A percentile compares a stretch with the other conserved stretches of the same genome.
Conservation (phyloP, 2,113 vertebrate species). For the Crotalus horridus region DNA sequence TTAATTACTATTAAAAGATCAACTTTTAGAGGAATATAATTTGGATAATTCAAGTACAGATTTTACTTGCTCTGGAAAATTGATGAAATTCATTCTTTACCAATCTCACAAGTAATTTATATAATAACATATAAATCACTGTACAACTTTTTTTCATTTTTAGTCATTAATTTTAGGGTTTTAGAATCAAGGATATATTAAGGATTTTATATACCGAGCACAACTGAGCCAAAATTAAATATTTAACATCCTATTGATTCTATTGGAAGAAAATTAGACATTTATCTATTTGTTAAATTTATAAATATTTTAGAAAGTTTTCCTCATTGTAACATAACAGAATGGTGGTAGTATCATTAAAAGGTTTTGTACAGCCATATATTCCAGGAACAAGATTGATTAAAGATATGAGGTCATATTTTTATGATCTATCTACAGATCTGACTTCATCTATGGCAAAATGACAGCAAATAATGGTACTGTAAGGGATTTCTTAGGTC, state of each 20-base stretch:
- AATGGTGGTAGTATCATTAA: background rate
- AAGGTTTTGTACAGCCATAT: slow-evolving; percentile 15
- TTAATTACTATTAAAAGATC: background rate
- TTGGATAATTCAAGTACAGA: background rate
- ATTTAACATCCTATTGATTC: background rate
- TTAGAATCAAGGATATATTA: background rate
- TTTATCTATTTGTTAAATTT: background rate
- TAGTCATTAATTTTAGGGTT: background rate
- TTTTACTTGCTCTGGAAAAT: background rate
- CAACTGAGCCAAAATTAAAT: background rate
- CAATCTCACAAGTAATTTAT: background rate
- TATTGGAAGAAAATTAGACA: background rate
- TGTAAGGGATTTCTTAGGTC: background rate
- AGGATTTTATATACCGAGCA: background rate
- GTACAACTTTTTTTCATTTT: slow-evolving; percentile 8
- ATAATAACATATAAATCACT: slow-evolving; percentile 2
- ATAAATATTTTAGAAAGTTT: slow-evolving; percentile 22
- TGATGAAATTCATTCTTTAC: background rate
- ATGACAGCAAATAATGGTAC: background rate
- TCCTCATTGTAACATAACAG: background rate
- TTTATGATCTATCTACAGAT: background rate
- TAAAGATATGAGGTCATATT: background rate
- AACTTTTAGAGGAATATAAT: background rate
- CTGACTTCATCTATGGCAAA: no score
- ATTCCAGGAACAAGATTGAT: background rate